Percentiles rank a stretch among this genome's conserved stretches.
phyloP scores from a whole-genome alignment of 2,113 vertebrate species.

The Hippoglossus stenolepis region DNA sequence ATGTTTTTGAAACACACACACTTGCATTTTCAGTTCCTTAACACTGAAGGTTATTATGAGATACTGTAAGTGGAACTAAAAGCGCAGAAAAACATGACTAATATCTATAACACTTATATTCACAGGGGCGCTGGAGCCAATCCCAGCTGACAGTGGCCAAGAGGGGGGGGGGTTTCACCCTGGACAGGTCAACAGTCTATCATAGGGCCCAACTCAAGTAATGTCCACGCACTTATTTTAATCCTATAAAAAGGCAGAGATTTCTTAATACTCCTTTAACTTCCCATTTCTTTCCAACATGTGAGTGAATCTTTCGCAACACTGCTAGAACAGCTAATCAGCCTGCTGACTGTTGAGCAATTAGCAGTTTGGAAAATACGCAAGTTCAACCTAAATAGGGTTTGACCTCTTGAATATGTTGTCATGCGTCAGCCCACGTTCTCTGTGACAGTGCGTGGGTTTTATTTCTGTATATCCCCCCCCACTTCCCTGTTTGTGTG shows the following conservation, averaged over 20 bases:
- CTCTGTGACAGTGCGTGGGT: constrained; percentile 4
- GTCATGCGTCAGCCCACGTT: constrained; percentile 20
- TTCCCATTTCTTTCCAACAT: constrained; percentile 48
- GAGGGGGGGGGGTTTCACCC: not conserved
- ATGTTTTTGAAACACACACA: too few species aligned
- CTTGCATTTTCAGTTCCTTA: constrained; percentile 30
- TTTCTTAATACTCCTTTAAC: constrained; percentile 38
- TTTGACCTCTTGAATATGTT: constrained; percentile 28
- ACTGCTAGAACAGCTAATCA: constrained; percentile 36
- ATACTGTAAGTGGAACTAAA: constrained; percentile 30
- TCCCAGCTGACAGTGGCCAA: too few species aligned
- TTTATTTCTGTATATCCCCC: constrained; percentile 34
- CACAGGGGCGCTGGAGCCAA: too few species aligned
- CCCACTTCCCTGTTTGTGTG: constrained; percentile 36
- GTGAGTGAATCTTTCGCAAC: constrained; percentile 49
- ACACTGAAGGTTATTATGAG: not conserved
- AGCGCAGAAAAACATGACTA: not conserved
- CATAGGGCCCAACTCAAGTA: not conserved
- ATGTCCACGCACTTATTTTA: not conserved
- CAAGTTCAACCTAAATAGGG: constrained; percentile 13
- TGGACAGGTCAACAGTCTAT: not conserved
- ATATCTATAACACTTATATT: too few species aligned
- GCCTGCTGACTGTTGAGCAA: constrained; percentile 41
- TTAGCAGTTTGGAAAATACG: not conserved
- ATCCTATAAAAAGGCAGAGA: constrained; percentile 25